Evolutionary conservation across 2,888 invertebrate genomes (phyloP), one percentile per base, ranked within the genome.

Genomic region (Argyresthia albistria): DNA sequence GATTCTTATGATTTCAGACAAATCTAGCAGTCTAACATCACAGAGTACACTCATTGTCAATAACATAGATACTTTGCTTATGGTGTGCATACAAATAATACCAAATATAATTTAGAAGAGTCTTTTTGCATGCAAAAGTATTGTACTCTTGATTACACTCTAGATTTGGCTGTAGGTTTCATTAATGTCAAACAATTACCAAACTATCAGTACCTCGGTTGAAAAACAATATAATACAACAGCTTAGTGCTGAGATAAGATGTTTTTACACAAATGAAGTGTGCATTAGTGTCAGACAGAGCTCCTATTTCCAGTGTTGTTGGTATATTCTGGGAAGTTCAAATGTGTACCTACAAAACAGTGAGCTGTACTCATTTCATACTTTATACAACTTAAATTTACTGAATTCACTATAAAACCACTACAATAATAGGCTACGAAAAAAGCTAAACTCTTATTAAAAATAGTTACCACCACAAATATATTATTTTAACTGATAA

Each of bases 371-470:
- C 64, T 66, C 67, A 7, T 64, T 63, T 65, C 68, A 71, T 73
- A 73, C 67, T 67, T 71, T 69, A 73, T 76, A 78, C 78, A 78
- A 77, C 74, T 74, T 76, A 73, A 74, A 75, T 74, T 72, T 73
- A 70, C 69, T 67, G 62, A 65, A 66, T 65, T 66, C 49, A 52
- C 55, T 57, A 57, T 56, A 56, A 56, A 58, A 55, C 55, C 53
- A 56, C 55, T 58, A 58, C 51, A 54, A 53, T 55, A 72, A 67
- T 66, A 73, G 64, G 67, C 70, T 77, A 76, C 62, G 72, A 73
- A 68, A 64, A 66, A 67, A 66, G 61, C 61, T 63, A 58, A 51
- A 43, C 60, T 59, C 58, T 64, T 62, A 61, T 35, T 43, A 45
- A n/a, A 66, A 66, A 65, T 62, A 61, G 60, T 63, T 62, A 70